A percentile compares a stretch with the other conserved stretches of the same genome.
Evolutionary conservation across 2,113 vertebrate genomes (phyloP).

Genomic region (Pholis gunnellus): DNA sequence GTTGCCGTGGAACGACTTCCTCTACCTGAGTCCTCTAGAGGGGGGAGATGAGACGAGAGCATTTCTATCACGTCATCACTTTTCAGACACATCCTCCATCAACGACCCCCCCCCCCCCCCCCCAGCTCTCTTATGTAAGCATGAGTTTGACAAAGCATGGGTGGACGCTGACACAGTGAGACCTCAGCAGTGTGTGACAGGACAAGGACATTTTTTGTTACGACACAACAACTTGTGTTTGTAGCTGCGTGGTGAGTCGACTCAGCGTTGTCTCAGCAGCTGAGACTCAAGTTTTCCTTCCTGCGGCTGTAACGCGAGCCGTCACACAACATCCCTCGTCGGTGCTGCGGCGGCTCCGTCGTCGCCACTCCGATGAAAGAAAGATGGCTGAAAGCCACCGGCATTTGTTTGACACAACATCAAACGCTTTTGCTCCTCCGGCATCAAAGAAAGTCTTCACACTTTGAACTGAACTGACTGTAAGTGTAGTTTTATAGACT

Average conservation of each 20-base stretch:
- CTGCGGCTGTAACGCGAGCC: conserved; percentile 59
- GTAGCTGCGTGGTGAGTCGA: conserved; percentile 31
- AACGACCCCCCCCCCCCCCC: background rate
- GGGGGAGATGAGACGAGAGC: background rate
- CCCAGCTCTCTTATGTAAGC: conserved; percentile 28
- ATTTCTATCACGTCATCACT: conserved; percentile 51
- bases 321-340: conserved; percentile 25
- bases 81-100: conserved; percentile 44
- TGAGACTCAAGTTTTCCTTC: conserved; percentile 45
- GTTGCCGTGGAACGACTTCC: background rate
- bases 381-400: conserved; percentile 21
- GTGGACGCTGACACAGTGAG: background rate
- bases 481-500: background rate
- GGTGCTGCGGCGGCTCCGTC: conserved; percentile 48
- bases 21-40: conserved; percentile 29
- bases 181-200: conserved; percentile 35
- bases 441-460: background rate
- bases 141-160: conserved; percentile 27
- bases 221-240: conserved; percentile 17
- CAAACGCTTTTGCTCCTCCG: conserved; percentile 17
- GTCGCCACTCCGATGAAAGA: conserved; percentile 16
- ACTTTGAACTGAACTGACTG: background rate
- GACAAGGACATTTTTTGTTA: conserved; percentile 15
- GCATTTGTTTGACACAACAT: conserved; percentile 12
- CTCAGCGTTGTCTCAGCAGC: conserved; percentile 62